These are phyloP conservation scores for Phyllostomus hastatus DNA, from an alignment of 2,113 vertebrate species.

Conservation along the genomic window DNA sequence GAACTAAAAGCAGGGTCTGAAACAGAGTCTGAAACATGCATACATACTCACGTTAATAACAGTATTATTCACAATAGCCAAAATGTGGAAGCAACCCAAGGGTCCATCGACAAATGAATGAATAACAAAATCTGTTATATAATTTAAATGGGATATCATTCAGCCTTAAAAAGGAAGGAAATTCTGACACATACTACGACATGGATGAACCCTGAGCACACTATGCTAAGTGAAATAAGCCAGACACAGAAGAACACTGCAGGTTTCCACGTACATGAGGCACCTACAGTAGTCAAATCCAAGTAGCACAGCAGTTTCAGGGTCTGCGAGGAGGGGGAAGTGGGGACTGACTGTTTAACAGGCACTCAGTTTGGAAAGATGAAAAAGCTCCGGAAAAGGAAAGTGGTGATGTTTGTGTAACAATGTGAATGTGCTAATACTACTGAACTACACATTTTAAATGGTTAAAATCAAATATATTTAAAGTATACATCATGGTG, in stretches of 20 bases:
- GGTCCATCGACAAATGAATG: not conserved
- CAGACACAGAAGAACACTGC: not conserved
- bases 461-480: not conserved
- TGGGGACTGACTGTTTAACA: not conserved
- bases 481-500: not conserved
- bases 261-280: not conserved
- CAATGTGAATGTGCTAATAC: not conserved
- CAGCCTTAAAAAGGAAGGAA: slow-evolving; percentile 15
- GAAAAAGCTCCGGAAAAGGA: not conserved
- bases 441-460: not conserved
- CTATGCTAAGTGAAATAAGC: not conserved
- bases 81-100: not conserved
- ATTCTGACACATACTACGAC: not conserved
- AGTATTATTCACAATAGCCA: not conserved
- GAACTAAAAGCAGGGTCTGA: not conserved
- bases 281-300: not conserved
- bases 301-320: not conserved
- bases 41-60: not conserved
- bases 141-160: not conserved
- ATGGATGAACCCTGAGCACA: not conserved
- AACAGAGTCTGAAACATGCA: not conserved
- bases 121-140: not conserved
- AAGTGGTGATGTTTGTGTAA: not conserved
- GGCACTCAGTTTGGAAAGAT: not conserved
- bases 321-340: not conserved